phyloP scores from a whole-genome alignment of 2,113 vertebrate genomes.

The Nasalis larvatus region DNA sequence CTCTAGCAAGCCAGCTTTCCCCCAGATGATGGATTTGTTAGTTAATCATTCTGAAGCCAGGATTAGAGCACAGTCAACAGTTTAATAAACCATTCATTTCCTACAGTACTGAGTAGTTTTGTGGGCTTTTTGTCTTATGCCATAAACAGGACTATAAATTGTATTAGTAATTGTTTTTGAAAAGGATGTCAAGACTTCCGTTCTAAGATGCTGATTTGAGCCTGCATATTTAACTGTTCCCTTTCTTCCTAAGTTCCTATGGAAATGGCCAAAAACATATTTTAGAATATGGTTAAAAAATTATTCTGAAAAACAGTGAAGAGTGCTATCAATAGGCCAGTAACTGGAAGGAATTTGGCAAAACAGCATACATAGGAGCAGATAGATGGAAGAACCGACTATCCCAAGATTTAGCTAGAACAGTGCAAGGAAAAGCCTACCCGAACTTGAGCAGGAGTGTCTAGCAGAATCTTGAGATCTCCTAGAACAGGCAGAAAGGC shows the following conservation, averaged over 20 bases:
- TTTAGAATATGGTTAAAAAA: not conserved
- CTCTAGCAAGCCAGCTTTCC: constrained; percentile 72
- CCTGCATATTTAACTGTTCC: not conserved
- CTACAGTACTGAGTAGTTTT: constrained; percentile 52
- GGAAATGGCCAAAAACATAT: constrained; percentile 6
- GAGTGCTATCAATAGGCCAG: not conserved
- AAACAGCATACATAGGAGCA: not conserved
- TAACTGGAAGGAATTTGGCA: not conserved
- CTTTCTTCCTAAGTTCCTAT: not conserved
- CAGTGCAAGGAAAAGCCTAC: not conserved
- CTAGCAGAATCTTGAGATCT: not conserved
- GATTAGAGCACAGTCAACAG: constrained; percentile 68
- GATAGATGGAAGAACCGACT: not conserved
- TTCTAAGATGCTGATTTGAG: constrained; percentile 29
- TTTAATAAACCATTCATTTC: constrained; percentile 79
- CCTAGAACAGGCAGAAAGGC: too few relatives aligned
- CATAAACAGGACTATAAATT: constrained; percentile 77
- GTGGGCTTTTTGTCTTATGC: constrained; percentile 52
- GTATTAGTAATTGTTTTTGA: constrained; percentile 73
- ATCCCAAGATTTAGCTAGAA: not conserved
- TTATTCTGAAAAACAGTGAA: not conserved
- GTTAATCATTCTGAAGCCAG: constrained; percentile 79
- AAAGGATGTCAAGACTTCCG: constrained; percentile 67
- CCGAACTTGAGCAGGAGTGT: too few relatives aligned
- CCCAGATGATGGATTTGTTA: constrained; percentile 73